Evolutionary conservation across 2,888 invertebrate species (phyloP), one percentile per base, ranked within the genome.

Genomic region (Bugula neritina): DNA sequence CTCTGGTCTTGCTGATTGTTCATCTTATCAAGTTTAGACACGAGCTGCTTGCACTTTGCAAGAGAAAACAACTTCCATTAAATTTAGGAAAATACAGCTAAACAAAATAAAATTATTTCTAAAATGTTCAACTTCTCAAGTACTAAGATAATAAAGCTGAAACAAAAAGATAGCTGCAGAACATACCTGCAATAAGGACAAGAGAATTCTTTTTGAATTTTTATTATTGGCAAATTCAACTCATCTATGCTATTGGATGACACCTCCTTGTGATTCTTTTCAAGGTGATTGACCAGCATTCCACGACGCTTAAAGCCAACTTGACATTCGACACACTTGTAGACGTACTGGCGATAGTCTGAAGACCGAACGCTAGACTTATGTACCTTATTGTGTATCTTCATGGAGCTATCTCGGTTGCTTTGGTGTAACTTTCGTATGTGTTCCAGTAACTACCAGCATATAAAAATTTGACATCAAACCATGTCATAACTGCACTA

Each of bases 231-330:
- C 74, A 91, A 85, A 79, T 90, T 90, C 54, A 92, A 85, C 84
- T 91, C 91, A 23, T 89, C 91, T 52, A 90, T 89, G 3, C 81
- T 78, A 57, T 84, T 84, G 0, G 82, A 89, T 87, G 34, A 90
- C 88, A 87, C 91, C 90, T 75, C 90, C 21, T 86, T 86, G 76
- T 86, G 86, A 23, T 83, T 77, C 80, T 91, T 92, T 74, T 90
- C 92, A 77, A 93, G 84, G 83, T 94, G 93, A 84, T 93, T 94
- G 1, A 91, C 91, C 58, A 91, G 84, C 90, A 92, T 91, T 1
- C 93, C 93, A 75, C 93, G 88, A 72, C 93, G 87, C 86, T 93
- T 90, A 80, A 92, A 91, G 74, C 91, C 90, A 35, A 91, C 85
- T 79, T 90, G 84, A 83, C 92, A 92, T 70, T 87, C 86, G 77